Evolutionary conservation across 1,140 invertebrate genomes (phyloP), one percentile per base, ranked within the genome.

Genomic region (Charaxes varanes): DNA sequence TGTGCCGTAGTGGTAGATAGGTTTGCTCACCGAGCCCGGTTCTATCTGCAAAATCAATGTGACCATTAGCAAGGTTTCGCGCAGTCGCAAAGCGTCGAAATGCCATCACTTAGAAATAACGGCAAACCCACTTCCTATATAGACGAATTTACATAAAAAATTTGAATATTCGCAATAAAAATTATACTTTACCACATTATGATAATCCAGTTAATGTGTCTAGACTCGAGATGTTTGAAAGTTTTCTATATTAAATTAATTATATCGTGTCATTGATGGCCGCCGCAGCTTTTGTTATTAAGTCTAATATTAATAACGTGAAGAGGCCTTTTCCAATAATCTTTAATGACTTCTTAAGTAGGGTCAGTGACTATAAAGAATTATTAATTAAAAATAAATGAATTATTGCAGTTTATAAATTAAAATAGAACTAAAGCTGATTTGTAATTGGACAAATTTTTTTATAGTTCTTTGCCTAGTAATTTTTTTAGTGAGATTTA

Each of bases 41-140:
- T 68, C 72, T 83, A 83, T 83, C 76, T 83, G 76, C 79, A 83
- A 83, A 83, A 83, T 83, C 79, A 83, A 83, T 83, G 79, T 80
- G 77, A 46, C 73, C 62, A 83, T 83, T 83, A 83, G 79, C 72
- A 74, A 76, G 74, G 78, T 80, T 72, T 70, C 79, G 79, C 79
- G 79, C 76, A 80, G 76, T 73, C 79, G 79, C 79, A 83, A 67
- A 78, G 54, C 67, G 55, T 53, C 49, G 53, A 63, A 50, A 59
- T 43, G 67, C 67, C 71, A 65, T 66, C 62, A 68, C 67, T 53
- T 48, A 43, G 40, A 30, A 36, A 34, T 31, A 22, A 52, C 26
- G 27, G 24, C 27, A 36, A 30, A 33, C 37, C 34, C 19, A 21
- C 40, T 52, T 47, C 49, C 49, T 52, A 52, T 47, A 34, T 41